Conservation (phyloP, 2,797 vertebrate genomes). For the Paguma larvata region DNA sequence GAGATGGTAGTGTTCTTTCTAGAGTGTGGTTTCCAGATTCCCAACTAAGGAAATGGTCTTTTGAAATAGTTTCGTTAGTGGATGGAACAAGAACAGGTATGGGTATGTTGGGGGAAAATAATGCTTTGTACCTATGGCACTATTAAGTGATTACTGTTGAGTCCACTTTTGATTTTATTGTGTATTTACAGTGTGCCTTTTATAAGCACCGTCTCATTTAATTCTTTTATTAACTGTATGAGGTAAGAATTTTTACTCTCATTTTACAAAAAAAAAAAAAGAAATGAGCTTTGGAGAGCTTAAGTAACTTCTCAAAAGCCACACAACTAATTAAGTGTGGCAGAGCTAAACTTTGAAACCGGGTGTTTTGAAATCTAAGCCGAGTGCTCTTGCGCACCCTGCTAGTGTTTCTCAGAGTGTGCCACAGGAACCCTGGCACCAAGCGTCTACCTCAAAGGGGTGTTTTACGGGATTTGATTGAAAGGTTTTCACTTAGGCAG, state of each 20-base stretch:
- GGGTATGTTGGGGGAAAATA: neutral
- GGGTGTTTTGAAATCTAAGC: neutral
- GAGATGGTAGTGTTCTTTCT: neutral
- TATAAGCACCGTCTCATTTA: neutral
- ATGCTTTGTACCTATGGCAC: neutral
- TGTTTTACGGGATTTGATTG: neutral
- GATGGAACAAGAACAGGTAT: neutral
- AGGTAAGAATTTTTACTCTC: neutral
- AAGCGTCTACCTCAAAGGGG: neutral
- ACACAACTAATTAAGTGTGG: neutral
- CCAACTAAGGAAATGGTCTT: neutral
- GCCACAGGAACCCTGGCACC: neutral
- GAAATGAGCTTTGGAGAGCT: neutral
- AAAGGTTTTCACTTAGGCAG: neutral
- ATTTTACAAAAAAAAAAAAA: neutral
- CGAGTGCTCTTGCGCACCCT: neutral
- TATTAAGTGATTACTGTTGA: neutral
- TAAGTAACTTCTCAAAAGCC: neutral
- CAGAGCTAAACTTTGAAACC: neutral
- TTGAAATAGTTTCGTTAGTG: neutral
- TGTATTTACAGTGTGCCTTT: neutral
- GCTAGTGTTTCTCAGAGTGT: neutral
- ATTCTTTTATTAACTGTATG: neutral
- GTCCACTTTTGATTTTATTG: neutral
- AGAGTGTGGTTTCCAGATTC: neutral